Evolutionary conservation across 1,140 invertebrate species (phyloP).

Genomic region (Venustaconcha ellipsiformis): DNA sequence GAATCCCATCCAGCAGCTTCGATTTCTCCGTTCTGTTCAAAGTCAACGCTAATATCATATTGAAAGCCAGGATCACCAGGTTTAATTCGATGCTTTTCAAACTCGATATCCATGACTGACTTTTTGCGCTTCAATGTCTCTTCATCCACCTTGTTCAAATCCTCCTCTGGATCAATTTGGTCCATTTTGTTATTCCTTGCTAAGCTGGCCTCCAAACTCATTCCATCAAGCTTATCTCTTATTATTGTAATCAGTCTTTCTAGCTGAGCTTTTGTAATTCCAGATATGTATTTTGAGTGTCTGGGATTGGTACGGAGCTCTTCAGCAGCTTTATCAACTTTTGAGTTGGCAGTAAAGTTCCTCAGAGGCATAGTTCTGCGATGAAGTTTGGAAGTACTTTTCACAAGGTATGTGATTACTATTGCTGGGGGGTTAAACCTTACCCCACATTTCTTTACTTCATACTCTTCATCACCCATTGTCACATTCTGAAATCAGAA

Average conservation of each 20-base stretch:
- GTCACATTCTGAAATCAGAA: constrained; percentile 25
- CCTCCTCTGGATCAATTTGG: constrained; percentile 69
- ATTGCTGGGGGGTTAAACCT: constrained; percentile 66
- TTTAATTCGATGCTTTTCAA: constrained; percentile 68
- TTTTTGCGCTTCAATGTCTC: constrained; percentile 68
- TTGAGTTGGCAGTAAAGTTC: constrained; percentile 61
- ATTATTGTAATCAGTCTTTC: constrained; percentile 60
- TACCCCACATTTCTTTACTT: constrained; percentile 63
- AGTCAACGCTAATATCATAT: constrained; percentile 70
- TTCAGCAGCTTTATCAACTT: constrained; percentile 44
- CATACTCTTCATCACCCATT: constrained; percentile 22
- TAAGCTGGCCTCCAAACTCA: constrained; percentile 65
- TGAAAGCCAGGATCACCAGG: constrained; percentile 69
- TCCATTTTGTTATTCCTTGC: constrained; percentile 56
- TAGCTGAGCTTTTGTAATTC: constrained; percentile 57
- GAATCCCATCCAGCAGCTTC: constrained; percentile 62
- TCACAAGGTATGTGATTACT: constrained; percentile 60
- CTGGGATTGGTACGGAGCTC: constrained; percentile 53
- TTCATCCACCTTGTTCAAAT: constrained; percentile 71
- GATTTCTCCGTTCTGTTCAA: constrained; percentile 55
- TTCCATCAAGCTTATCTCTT: constrained; percentile 59
- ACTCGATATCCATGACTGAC: constrained; percentile 69
- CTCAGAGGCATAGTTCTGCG: constrained; percentile 67
- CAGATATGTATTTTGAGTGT: constrained; percentile 56
- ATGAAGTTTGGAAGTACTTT: constrained; percentile 49